These are phyloP conservation scores for Cacoxenus indagator DNA, from an alignment of 2,888 invertebrate species.

Conservation along the genomic window DNA sequence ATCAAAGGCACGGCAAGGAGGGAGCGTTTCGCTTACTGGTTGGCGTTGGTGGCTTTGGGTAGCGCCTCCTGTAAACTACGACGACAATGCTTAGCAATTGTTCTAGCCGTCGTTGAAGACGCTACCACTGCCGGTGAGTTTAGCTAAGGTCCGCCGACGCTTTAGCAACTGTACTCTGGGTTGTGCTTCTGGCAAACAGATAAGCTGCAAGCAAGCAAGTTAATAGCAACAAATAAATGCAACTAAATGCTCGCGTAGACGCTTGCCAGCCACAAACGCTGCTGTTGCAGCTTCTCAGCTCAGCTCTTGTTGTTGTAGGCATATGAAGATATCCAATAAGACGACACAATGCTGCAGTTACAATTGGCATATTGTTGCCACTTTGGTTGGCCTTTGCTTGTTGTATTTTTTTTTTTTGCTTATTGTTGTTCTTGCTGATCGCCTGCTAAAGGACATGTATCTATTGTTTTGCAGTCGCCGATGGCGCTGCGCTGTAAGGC, in stretches of 20 bases:
- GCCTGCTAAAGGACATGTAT: neutral
- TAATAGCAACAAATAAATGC: conserved; percentile 71
- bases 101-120: conserved; percentile 45
- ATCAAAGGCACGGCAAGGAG: neutral
- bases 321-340: conserved; percentile 70
- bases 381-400: conserved; percentile 38
- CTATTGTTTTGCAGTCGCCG: conserved; percentile 2
- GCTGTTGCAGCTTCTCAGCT: conserved; percentile 16
- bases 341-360: conserved; percentile 68
- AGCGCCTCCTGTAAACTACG: conserved; percentile 1
- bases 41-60: conserved; percentile 14
- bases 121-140: neutral
- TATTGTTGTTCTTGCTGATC: conserved; percentile 36
- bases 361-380: conserved; percentile 67
- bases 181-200: conserved; percentile 42
- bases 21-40: neutral
- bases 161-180: conserved; percentile 25
- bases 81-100: conserved; percentile 36
- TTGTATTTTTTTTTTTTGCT: conserved; percentile 31
- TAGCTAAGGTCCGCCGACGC: conserved; percentile 25
- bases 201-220: conserved; percentile 67
- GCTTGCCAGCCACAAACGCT: conserved; percentile 33
- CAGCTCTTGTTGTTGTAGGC: conserved; percentile 18
- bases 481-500: neutral
- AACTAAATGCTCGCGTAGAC: conserved; percentile 65